These are phyloP conservation scores for Boloria euphrosyne DNA, from an alignment of 2,888 invertebrate species.

Conservation along the genomic window DNA sequence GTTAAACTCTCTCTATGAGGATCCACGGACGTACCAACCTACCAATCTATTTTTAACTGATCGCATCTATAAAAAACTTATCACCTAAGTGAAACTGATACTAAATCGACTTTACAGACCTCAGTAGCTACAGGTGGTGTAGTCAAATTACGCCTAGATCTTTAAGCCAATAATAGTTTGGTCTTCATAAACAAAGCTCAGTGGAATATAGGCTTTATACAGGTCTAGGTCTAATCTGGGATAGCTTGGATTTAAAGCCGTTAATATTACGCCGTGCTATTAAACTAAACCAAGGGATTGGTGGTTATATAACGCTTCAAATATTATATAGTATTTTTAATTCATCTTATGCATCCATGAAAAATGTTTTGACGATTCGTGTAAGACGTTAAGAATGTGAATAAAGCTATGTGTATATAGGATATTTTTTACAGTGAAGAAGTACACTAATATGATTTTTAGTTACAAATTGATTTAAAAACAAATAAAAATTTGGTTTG, in stretches of 20 bases:
- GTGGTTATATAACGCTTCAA: constrained; percentile 18
- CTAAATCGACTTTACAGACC: background rate
- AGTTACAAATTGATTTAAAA: too few relatives aligned
- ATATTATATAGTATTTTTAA: constrained; percentile 12
- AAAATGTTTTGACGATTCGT: background rate
- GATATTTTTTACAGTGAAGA: too few relatives aligned
- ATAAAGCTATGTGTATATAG: too few relatives aligned
- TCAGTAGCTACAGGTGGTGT: constrained; percentile 20
- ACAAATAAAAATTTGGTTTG: too few relatives aligned
- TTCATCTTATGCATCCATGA: constrained; percentile 5
- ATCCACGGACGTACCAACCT: too few relatives aligned
- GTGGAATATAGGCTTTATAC: constrained; percentile 34
- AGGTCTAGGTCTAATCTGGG: constrained; percentile 35
- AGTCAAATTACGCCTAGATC: constrained; percentile 24
- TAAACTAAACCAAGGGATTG: constrained; percentile 38
- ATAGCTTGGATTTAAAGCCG: constrained; percentile 35
- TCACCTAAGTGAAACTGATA: background rate
- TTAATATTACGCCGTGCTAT: constrained; percentile 36
- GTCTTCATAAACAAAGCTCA: constrained; percentile 29
- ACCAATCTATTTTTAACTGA: too few relatives aligned
- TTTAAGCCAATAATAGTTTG: constrained; percentile 29
- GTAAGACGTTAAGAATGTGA: background rate
- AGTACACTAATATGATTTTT: too few relatives aligned
- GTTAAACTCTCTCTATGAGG: too few relatives aligned
- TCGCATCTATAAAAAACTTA: too few relatives aligned